A percentile compares a stretch with the other conserved stretches of the same genome.
Conservation (phyloP, 2,113 vertebrate genomes). For the Uria lomvia region DNA sequence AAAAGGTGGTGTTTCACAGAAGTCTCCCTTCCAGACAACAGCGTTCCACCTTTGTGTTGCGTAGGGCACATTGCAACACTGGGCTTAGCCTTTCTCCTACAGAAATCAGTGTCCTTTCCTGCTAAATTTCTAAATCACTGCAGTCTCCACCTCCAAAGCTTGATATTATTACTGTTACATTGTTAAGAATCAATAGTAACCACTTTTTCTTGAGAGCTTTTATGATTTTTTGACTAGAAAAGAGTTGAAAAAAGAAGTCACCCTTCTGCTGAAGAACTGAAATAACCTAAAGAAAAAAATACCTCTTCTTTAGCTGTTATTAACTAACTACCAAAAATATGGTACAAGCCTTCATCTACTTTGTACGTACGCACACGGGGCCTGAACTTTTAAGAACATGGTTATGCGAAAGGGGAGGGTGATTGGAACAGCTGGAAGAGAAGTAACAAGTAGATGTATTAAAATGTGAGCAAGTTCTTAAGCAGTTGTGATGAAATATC, state of each 20-base stretch:
- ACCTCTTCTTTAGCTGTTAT: not conserved
- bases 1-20: not conserved
- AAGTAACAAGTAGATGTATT: not conserved
- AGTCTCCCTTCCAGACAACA: not conserved
- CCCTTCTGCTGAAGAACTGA: not conserved
- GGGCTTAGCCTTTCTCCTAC: not conserved
- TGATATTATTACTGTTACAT: not conserved
- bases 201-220: accelerated
- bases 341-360: not conserved
- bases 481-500: not conserved
- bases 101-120: not conserved
- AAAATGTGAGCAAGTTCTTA: not conserved
- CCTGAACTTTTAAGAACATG: not conserved
- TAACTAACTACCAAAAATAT: not conserved
- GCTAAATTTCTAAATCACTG: not conserved
- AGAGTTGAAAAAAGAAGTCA: not conserved
- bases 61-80: not conserved
- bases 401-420: not conserved
- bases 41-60: not conserved
- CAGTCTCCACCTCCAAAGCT: too few relatives aligned
- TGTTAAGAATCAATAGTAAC: not conserved
- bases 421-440: not conserved
- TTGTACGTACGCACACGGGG: not conserved
- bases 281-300: not conserved
- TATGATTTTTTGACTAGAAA: not conserved